These are phyloP conservation scores for Mermis nigrescens DNA, from an alignment of 2,888 invertebrate species.

Conservation along the genomic window DNA sequence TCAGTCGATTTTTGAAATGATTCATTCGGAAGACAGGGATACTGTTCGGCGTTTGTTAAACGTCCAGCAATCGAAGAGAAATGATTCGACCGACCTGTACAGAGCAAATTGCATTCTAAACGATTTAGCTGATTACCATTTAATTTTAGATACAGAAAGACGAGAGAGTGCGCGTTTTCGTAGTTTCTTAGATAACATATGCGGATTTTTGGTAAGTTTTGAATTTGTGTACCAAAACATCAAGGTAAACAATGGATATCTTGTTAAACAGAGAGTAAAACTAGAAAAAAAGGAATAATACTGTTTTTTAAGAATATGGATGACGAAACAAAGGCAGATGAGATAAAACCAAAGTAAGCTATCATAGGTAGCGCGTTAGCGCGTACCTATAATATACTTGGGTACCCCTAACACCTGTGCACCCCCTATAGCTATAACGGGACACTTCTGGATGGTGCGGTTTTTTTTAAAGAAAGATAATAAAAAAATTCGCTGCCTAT, in stretches of 20 bases:
- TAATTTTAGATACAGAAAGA: slow-evolving; percentile 48
- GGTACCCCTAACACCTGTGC: too few species aligned
- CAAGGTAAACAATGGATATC: not conserved
- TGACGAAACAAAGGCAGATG: too few species aligned
- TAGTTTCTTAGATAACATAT: slow-evolving; percentile 94
- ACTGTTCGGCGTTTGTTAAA: slow-evolving; percentile 40
- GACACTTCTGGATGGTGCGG: too few species aligned
- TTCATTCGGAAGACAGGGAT: slow-evolving; percentile 94
- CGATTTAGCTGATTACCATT: not conserved
- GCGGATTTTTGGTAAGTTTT: slow-evolving; percentile 83
- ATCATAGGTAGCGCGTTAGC: too few species aligned
- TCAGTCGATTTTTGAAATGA: slow-evolving; percentile 93
- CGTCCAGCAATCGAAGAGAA: slow-evolving; percentile 2
- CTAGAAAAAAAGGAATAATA: too few species aligned
- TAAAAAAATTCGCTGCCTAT: too few species aligned
- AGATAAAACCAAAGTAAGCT: too few species aligned
- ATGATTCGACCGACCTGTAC: not conserved
- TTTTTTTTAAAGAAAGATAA: too few species aligned
- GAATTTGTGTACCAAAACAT: too few species aligned
- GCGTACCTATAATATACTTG: too few species aligned
- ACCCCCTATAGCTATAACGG: too few species aligned
- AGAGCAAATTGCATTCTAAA: not conserved
- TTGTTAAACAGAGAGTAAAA: not conserved
- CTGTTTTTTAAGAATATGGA: too few species aligned
- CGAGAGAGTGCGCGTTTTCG: slow-evolving; percentile 96